Conservation (phyloP, 2,888 invertebrate species). For the Athripsodes cinereus region DNA sequence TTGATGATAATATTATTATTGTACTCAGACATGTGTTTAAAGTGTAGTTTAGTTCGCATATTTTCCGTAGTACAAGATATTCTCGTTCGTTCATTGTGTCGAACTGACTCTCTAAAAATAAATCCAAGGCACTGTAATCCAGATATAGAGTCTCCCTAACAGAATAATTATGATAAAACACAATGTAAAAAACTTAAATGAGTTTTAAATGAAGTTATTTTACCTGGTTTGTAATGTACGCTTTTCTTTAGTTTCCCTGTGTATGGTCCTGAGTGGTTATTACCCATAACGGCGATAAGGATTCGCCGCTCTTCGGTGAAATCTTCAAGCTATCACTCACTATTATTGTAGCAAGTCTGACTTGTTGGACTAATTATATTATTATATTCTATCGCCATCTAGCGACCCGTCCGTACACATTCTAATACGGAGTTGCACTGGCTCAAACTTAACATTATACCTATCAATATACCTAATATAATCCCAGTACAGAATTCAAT, state of each 20-base stretch:
- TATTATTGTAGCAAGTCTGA: background rate
- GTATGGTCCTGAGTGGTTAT: conserved; percentile 47
- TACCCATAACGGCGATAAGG: conserved; percentile 38
- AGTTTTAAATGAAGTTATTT: conserved; percentile 1
- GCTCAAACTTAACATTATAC: background rate
- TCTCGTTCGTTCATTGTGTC: background rate
- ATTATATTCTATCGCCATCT: background rate
- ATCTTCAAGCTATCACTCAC: background rate
- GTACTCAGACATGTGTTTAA: background rate
- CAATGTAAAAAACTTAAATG: background rate
- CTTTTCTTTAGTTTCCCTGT: conserved; percentile 60
- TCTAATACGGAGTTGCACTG: background rate
- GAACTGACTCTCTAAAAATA: conserved; percentile 19
- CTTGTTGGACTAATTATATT: background rate
- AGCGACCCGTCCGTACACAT: background rate
- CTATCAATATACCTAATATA: too few species aligned
- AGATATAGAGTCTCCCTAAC: background rate
- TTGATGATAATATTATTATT: background rate
- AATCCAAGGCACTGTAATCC: conserved; percentile 12
- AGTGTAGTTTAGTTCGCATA: background rate
- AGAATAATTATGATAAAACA: background rate
- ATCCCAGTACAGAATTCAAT: too few species aligned
- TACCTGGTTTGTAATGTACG: conserved; percentile 86
- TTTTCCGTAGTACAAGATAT: background rate
- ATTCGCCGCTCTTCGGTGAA: background rate